Conservation (phyloP, 2,113 vertebrate species). For the Rhinogobius similis region DNA sequence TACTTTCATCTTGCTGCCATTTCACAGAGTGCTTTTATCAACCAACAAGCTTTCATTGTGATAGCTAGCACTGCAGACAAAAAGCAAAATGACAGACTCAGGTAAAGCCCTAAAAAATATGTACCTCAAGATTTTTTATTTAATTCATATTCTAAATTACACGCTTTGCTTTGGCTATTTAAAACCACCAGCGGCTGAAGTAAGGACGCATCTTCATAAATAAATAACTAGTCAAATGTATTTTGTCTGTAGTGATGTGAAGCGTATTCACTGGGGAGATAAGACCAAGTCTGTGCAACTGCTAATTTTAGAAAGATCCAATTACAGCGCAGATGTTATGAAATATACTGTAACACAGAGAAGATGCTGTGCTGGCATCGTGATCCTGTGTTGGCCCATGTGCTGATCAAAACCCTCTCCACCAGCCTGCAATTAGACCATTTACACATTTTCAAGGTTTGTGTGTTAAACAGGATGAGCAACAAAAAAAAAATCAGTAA, state of each 20-base stretch:
- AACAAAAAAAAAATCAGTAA: neutral
- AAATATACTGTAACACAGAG: conserved; percentile 59
- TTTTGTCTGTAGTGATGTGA: conserved; percentile 43
- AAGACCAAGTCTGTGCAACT: conserved; percentile 34
- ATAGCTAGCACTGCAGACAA: conserved; percentile 40
- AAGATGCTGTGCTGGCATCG: conserved; percentile 50
- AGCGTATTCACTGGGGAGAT: conserved; percentile 15
- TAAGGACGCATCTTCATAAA: conserved; percentile 40
- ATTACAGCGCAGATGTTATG: conserved; percentile 61
- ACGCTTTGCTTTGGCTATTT: conserved; percentile 30
- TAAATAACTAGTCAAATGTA: conserved; percentile 49
- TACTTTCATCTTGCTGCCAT: conserved; percentile 50
- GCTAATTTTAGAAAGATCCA: conserved; percentile 48
- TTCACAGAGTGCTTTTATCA: conserved; percentile 49
- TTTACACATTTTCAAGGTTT: neutral
- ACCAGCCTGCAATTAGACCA: conserved; percentile 1
- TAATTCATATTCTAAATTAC: conserved; percentile 18
- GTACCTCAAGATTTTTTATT: conserved; percentile 8
- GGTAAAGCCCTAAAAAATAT: conserved; percentile 42
- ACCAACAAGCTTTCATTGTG: conserved; percentile 45
- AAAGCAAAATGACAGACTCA: conserved; percentile 52
- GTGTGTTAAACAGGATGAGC: neutral
- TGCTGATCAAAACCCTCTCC: conserved; percentile 57
- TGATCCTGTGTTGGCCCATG: conserved; percentile 59
- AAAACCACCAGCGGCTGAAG: conserved; percentile 21